phyloP scores from a whole-genome alignment of 1,140 invertebrate genomes.

The Drosophila watanabei region DNA sequence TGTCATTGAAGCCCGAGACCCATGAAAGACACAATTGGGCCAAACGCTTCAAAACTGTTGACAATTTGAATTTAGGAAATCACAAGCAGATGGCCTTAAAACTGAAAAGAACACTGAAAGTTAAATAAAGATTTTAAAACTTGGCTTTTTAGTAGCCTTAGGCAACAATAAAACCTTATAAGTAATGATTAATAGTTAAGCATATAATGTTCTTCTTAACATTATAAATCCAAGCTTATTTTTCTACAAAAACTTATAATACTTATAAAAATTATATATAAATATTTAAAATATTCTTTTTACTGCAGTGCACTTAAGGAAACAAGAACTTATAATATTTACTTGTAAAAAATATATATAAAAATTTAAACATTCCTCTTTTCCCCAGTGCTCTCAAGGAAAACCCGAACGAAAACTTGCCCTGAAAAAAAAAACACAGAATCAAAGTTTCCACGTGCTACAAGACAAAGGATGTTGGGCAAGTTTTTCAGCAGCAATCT shows the following conservation, averaged over 20 bases:
- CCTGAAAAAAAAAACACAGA: slow-evolving; percentile 5
- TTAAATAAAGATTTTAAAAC: background rate
- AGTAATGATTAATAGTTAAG: too few relatives aligned
- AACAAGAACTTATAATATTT: too few relatives aligned
- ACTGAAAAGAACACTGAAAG: slow-evolving; percentile 2
- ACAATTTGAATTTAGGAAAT: slow-evolving; percentile 67
- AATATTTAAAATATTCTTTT: too few relatives aligned
- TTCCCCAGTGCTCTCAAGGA: background rate
- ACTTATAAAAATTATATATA: too few relatives aligned
- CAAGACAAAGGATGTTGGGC: slow-evolving; percentile 63
- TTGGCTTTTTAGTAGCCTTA: background rate
- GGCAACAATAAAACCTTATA: too few relatives aligned
- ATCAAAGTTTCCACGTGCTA: slow-evolving; percentile 53
- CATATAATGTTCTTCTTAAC: too few relatives aligned
- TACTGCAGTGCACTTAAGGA: too few relatives aligned
- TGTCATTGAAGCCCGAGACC: slow-evolving; percentile 3
- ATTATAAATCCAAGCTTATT: too few relatives aligned
- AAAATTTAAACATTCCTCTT: background rate
- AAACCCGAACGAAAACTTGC: slow-evolving; percentile 5
- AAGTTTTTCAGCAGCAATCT: slow-evolving; percentile 39
- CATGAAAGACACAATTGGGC: slow-evolving; percentile 60
- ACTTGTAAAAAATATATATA: too few relatives aligned
- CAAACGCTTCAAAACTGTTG: slow-evolving; percentile 67
- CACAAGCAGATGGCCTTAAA: slow-evolving; percentile 30
- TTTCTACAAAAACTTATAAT: too few relatives aligned